Base-by-base conservation (phyloP, 2,113 vertebrate genomes). In the Piliocolobus tephrosceles region DNA sequence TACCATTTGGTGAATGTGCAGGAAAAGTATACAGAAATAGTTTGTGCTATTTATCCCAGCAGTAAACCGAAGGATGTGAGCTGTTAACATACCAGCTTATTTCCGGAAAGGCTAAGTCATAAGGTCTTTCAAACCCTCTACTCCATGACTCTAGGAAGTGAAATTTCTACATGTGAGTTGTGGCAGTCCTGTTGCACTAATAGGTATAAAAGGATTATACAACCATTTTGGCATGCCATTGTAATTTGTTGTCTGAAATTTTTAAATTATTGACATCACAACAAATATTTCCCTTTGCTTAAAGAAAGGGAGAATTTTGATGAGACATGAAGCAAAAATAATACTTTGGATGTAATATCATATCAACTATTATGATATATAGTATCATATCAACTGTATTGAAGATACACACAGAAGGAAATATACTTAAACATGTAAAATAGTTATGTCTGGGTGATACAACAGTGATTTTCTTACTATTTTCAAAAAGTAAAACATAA, bases 401-500 rank as follows among this genome's bases (percentile, higher is more conserved):
- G 47, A 92, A 45, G 30, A 88, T 52, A 55, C 3, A 91, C 6
- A 57, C 1, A 17, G 45, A 79, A 3, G 7, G 78, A 88, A 64
- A 91, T 66, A 55, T 1, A 64, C 1, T 35, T 27, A 82, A 76
- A 86, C 20, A 86, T 20, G 8, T 88, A 64, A 40, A 57, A 50
- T 58, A 38, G 47, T 64, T 90, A 79, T 10, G 18, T 92, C 7
- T 90, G 2, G 6, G 8, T 78, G 47, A 86, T 16, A 86, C 91
- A 81, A 84, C 18, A 82, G 2, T 35, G 12, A 58, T 10, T 43
- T 81, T 86, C 11, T 61, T 88, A 40, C 10, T 81, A 10, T 64
- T 68, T 91, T 81, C 47, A 93, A 93, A 91, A 93, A 45, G 45
- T 43, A 79, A 30, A 88, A 64, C 66, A 52, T n/a, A 95, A 58